Conservation (phyloP, 2,113 vertebrate genomes). For the Apaloderma vittatum region DNA sequence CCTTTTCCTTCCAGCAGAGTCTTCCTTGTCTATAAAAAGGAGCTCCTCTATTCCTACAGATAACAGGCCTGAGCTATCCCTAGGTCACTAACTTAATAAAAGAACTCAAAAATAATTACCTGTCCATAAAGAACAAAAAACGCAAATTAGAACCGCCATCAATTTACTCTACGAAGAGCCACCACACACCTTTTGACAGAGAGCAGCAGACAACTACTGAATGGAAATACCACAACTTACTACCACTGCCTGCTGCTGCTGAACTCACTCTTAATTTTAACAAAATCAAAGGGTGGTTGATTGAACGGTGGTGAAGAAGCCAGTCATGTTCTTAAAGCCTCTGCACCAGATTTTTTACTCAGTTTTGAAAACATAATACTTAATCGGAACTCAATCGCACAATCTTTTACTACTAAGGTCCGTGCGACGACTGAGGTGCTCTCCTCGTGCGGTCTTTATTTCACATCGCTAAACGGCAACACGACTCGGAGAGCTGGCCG, state of each 20-base stretch:
- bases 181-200: background rate
- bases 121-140: background rate
- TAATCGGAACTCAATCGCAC: background rate
- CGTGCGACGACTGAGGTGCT: background rate
- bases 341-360: background rate
- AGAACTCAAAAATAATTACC: background rate
- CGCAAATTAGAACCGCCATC: background rate
- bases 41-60: background rate
- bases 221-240: background rate
- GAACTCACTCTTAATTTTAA: background rate
- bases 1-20: background rate
- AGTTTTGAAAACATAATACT: background rate
- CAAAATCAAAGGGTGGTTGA: background rate
- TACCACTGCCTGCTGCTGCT: background rate
- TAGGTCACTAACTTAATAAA: background rate
- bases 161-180: background rate
- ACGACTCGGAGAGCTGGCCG: fast-evolving
- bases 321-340: background rate
- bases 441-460: background rate
- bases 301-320: background rate
- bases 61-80: background rate
- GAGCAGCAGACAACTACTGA: background rate
- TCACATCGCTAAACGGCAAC: fast-evolving
- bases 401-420: background rate
- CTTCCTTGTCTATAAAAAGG: background rate